Base-by-base conservation (phyloP, 2,113 vertebrate species). In the Todiramphus chloris region DNA sequence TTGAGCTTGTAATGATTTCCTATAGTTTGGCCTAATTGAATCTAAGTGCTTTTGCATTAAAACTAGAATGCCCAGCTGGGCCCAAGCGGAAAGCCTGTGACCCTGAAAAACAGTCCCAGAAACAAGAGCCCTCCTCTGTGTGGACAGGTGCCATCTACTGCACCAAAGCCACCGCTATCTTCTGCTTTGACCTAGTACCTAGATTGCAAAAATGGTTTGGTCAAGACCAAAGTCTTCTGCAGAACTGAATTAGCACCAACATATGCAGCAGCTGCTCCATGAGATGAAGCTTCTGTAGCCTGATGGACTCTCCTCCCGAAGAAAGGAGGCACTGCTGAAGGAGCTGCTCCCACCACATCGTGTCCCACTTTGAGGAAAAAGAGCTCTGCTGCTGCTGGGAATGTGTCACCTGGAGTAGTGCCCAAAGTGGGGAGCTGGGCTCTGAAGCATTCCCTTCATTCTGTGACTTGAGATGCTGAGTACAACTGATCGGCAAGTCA, bases 11-110 rank as follows among this genome's bases (percentile, higher is more conserved):
- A 93, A 96, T 92, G 76, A 96, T 94, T 97, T 96, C 92, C 77
- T 73, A 86, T 90, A 92, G 88, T 87, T 92, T 90, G 90, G 77
- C 62, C 89, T 95, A 90, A 97, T 93, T 94, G 80, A 78, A 90
- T 87, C 51, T 76, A 73, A 80, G 48, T 79, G 74, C 50, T 93
- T 93, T 81, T 78, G 76, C 44, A 76, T 81, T 73, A 67, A 60
- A 94, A 67, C 64, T 72, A 39, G 56, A 89, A 91, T 64, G 76
- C 83, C 24, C 59, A 90, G 41, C 43, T 51, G 74, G 70, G 69
- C 35, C 39, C 87, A 86, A 94, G 68, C 75, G 46, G 72, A 87
- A 96, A 83, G 60, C n/a, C 6, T 2, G 17, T 76, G 84, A 93
- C 82, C 58, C 81, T 93, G 78, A 74, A 72, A 86, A 15, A 53